These are phyloP conservation scores for Ricordea florida DNA, from an alignment of 92 coral and sea anemone species.

Conservation along the genomic window DNA sequence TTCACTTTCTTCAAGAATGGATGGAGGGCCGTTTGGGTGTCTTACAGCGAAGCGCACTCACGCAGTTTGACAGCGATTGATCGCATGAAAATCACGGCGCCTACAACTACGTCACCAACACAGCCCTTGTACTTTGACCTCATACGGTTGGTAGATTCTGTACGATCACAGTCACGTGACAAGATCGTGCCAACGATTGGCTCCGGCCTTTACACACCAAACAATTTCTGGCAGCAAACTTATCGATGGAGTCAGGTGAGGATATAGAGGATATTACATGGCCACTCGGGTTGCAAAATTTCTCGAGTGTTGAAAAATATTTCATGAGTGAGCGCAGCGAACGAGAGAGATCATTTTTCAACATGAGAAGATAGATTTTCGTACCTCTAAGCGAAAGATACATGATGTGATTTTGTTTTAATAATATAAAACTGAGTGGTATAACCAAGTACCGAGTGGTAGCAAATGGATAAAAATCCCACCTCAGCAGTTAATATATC, in stretches of 20 bases:
- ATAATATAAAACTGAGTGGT: no score
- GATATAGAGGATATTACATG: no score
- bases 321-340: no score
- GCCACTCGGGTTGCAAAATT: no score
- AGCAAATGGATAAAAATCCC: no score
- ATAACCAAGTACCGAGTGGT: no score
- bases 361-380: no score
- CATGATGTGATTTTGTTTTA: no score
- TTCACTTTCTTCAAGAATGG: neutral
- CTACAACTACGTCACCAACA: neutral
- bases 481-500: no score
- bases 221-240: constrained; percentile 42
- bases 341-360: no score
- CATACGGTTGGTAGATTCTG: constrained; percentile 1
- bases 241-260: constrained; percentile 42
- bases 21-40: constrained; percentile 12
- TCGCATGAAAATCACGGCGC: constrained; percentile 5
- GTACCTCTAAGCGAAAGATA: no score
- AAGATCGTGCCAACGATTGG: constrained; percentile 33
- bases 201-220: constrained; percentile 2
- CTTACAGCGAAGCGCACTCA: neutral
- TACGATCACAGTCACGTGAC: constrained; percentile 31
- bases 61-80: neutral
- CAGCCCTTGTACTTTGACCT: constrained; percentile 42
- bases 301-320: no score